Evolutionary conservation across 1,140 invertebrate species (phyloP).

Genomic region (Drosophila parabipectinata): DNA sequence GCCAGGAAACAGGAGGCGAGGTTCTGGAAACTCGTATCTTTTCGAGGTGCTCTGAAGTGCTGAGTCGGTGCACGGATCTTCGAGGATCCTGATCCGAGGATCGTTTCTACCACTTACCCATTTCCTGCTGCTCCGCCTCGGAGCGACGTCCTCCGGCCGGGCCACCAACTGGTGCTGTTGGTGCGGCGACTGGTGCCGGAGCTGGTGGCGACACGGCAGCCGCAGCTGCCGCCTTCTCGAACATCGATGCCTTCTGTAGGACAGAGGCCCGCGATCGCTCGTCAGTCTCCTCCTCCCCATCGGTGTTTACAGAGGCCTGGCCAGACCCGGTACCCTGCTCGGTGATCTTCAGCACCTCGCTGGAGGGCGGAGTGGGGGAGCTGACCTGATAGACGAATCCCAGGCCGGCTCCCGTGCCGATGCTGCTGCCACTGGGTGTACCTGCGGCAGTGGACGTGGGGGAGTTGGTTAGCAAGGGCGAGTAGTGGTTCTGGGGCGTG

Average conservation of each 20-base stretch:
- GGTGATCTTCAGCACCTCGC: constrained; percentile 75
- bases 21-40: constrained; percentile 1
- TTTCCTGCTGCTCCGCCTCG: constrained; percentile 71
- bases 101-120: constrained; percentile 66
- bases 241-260: constrained; percentile 83
- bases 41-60: constrained; percentile 32
- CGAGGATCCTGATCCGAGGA: not conserved
- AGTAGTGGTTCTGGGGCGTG: constrained; percentile 83
- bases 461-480: constrained; percentile 81
- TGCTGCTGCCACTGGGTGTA: constrained; percentile 76
- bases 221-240: constrained; percentile 80
- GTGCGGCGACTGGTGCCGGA: constrained; percentile 18
- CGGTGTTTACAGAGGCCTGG: constrained; percentile 11
- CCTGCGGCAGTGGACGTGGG: constrained; percentile 81
- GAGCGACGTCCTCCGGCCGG: constrained; percentile 26
- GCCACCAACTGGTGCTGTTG: constrained; percentile 14
- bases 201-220: constrained; percentile 48
- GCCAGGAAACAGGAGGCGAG: not conserved
- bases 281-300: constrained; percentile 56
- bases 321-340: constrained; percentile 32
- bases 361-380: constrained; percentile 71
- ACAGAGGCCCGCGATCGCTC: constrained; percentile 80
- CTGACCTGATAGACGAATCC: constrained; percentile 76
- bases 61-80: constrained; percentile 13
- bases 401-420: constrained; percentile 57